phyloP scores from a whole-genome alignment of 2,888 invertebrate genomes.

The Saturnia japonica region DNA sequence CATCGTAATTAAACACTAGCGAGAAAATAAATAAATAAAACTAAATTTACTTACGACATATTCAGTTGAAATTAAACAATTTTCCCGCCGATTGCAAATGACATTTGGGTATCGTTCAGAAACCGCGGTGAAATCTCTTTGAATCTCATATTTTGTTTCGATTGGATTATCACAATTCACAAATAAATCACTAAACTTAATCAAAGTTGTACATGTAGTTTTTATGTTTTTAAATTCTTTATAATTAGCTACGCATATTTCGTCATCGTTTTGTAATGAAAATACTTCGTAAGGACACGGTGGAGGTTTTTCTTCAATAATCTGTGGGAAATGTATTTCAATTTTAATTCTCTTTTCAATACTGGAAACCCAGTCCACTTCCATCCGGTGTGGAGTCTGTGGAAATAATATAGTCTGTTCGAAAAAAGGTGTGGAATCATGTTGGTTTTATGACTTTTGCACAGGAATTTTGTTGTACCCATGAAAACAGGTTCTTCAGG shows the following conservation, averaged over 20 bases:
- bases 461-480: no score
- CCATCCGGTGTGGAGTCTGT: no score
- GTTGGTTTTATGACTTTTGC: no score
- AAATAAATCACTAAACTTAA: constrained; percentile 43
- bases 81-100: constrained; percentile 51
- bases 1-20: not conserved
- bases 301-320: constrained; percentile 51
- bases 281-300: constrained; percentile 60
- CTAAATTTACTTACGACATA: constrained; percentile 47
- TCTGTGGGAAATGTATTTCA: constrained; percentile 35
- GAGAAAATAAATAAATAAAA: not conserved
- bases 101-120: constrained; percentile 35
- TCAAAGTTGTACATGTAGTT: constrained; percentile 37
- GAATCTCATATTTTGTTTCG: constrained; percentile 49
- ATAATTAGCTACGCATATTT: constrained; percentile 47
- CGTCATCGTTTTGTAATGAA: constrained; percentile 38
- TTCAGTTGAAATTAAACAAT: constrained; percentile 52
- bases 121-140: constrained; percentile 34
- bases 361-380: no score
- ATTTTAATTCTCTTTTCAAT: no score
- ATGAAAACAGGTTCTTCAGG: no score
- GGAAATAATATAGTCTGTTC: no score
- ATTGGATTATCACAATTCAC: constrained; percentile 56
- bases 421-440: no score
- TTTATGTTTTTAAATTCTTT: constrained; percentile 32